These are phyloP conservation scores for Neodiprion lecontei DNA, from an alignment of 1,140 invertebrate species.

Conservation along the genomic window DNA sequence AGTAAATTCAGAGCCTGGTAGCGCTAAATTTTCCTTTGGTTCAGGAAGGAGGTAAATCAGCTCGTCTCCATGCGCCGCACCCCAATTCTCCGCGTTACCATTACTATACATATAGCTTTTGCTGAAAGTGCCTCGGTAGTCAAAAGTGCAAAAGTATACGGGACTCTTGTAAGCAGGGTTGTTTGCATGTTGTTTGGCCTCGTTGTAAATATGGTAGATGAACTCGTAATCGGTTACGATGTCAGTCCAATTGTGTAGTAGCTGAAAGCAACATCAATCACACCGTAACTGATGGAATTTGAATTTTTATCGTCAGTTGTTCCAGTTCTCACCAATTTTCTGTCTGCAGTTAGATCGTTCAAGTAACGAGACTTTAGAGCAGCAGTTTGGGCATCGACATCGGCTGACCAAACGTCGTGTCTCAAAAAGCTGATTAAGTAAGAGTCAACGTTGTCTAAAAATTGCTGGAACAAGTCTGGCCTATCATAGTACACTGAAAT, in stretches of 20 bases:
- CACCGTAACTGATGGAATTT: neutral
- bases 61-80: neutral
- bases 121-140: neutral
- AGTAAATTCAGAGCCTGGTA: neutral
- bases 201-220: neutral
- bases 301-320: neutral
- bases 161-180: neutral
- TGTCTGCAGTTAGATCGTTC: neutral
- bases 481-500: neutral
- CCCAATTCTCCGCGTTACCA: neutral
- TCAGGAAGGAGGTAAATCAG: neutral
- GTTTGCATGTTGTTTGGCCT: neutral
- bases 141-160: neutral
- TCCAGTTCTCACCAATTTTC: constrained; percentile 5
- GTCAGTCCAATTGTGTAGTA: neutral
- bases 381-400: neutral
- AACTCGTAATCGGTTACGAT: neutral
- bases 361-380: neutral
- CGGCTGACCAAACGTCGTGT: neutral
- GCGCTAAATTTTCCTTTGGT: neutral
- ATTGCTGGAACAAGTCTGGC: neutral
- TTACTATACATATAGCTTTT: neutral
- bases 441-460: neutral
- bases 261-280: neutral
- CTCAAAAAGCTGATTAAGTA: neutral